Evolutionary conservation across 2,797 vertebrate genomes (phyloP).

Genomic region (Paramormyrops hopkinsi): DNA sequence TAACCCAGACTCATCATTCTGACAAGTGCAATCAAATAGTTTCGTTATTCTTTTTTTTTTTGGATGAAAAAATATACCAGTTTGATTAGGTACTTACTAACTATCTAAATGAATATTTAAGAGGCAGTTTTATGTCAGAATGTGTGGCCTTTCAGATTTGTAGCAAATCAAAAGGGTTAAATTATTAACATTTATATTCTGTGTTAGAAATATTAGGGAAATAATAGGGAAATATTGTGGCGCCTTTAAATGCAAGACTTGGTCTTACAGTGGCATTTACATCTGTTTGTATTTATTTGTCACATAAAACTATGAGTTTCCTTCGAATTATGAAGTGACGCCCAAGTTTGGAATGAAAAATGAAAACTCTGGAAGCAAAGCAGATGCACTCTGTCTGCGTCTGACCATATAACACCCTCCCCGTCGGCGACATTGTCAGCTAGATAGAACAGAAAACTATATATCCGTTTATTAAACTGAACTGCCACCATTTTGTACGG

Average conservation of each 20-base stretch:
- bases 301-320: slow-evolving; percentile 45
- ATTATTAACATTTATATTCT: neutral
- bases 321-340: slow-evolving; percentile 33
- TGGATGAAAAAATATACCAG: neutral
- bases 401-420: neutral
- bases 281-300: slow-evolving; percentile 49
- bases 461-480: neutral
- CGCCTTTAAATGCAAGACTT: slow-evolving; percentile 25
- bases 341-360: neutral
- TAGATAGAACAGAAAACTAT: neutral
- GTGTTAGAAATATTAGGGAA: slow-evolving; percentile 43
- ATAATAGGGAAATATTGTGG: neutral
- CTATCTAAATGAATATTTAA: neutral
- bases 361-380: neutral
- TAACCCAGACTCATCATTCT: neutral
- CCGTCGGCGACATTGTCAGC: neutral
- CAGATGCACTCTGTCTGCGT: neutral
- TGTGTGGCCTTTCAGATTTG: neutral
- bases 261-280: slow-evolving; percentile 61
- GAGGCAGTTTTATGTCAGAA: neutral
- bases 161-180: neutral
- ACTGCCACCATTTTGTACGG: neutral
- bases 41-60: neutral
- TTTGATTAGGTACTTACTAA: neutral
- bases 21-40: neutral